Conservation (phyloP, 2,888 invertebrate genomes). For the Podotricha telesiphe region DNA sequence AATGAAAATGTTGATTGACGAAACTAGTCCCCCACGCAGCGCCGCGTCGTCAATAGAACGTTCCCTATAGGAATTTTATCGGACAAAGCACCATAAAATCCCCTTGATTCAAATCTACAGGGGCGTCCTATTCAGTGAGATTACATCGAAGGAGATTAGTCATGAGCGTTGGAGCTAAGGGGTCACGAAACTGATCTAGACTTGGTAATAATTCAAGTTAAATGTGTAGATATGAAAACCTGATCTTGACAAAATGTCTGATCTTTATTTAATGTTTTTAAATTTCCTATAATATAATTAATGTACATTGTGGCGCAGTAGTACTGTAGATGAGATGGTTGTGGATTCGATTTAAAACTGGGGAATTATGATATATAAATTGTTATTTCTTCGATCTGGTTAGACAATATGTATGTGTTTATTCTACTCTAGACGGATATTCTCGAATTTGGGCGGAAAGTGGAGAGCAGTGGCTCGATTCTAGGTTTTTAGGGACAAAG, state of each 20-base stretch:
- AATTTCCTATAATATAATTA: too few species aligned
- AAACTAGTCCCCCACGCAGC: constrained; percentile 37
- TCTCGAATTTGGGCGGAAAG: too few species aligned
- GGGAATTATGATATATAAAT: too few species aligned
- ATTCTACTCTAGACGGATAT: too few species aligned
- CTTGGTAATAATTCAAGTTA: not conserved
- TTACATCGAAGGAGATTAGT: constrained; percentile 40
- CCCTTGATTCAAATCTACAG: constrained; percentile 41
- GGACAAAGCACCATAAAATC: constrained; percentile 43
- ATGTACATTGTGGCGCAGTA: too few species aligned
- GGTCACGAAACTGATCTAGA: constrained; percentile 16
- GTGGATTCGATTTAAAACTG: too few species aligned
- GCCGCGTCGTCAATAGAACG: constrained; percentile 36
- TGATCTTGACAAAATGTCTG: not conserved
- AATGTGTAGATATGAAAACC: not conserved
- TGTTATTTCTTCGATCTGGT: too few species aligned
- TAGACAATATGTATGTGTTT: too few species aligned
- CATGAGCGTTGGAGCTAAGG: constrained; percentile 33
- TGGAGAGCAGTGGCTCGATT: too few species aligned
- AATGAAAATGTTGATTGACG: constrained; percentile 38
- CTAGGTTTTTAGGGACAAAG: too few species aligned
- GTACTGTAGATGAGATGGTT: too few species aligned
- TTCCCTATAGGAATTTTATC: constrained; percentile 37
- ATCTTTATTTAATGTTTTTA: not conserved
- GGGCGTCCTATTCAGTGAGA: constrained; percentile 40